Base-by-base conservation (phyloP, 2,888 invertebrate species). In the Hemaris fuciformis region DNA sequence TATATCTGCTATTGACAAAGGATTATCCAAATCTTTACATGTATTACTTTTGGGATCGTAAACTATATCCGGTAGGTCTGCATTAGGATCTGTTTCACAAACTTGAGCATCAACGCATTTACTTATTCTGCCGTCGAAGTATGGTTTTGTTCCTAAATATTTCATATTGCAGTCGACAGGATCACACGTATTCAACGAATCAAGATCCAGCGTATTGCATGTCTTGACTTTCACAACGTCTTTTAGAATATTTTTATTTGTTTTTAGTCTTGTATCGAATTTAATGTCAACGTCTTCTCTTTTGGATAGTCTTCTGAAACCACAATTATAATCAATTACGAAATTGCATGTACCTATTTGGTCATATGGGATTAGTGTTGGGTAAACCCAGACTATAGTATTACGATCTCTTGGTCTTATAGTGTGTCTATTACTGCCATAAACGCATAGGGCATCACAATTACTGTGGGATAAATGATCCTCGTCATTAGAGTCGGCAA, bases 131-230 rank as follows among this genome's bases (percentile, higher is more conserved):
- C 61, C 41, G 61, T 87, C 77, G 57, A 76, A 90, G 67, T 78
- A 81, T 2, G 85, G 73, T 60, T 73, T 82, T 15, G 70, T 66
- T 3, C 85, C 89, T 15, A 72, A 69, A 67, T 91, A 91, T 72
- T 89, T 90, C 0, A 78, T 57, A 64, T 85, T 82, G 71, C 90
- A 91, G 34, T 84, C 71, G 0, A 84, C 80, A 4, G 88, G 84
- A 42, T 61, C 65, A 62, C 91, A 91, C 10, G 78, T 60, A 41
- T 79, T 76, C 7, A 88, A 67, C 1, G 85, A 72, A 64, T 91
- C 81, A 57, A 82, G 76, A 60, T 91, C 91, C 41, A 81, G 38
- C 6, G 73, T 72, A 8, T 73, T 72, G 66, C 90, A 91, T n/a
- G 59, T 46, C 3, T 45, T 66, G 3, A 13, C 58, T 64, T 74